phyloP scores from a whole-genome alignment of 1,140 invertebrate genomes.

The Lethrus apterus region DNA sequence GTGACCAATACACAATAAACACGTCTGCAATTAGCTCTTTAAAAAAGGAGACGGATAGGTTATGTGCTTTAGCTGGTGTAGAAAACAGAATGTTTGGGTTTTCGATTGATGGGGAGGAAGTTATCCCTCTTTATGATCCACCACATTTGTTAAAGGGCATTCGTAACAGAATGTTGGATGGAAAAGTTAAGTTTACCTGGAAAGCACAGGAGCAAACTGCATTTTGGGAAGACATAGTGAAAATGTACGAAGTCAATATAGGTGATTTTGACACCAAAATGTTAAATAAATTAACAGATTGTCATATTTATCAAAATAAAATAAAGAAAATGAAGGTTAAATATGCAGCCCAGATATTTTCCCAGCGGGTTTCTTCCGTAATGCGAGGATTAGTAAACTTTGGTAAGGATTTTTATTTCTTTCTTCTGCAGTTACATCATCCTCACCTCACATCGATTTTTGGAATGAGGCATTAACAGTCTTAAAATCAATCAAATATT shows the following conservation, averaged over 20 bases:
- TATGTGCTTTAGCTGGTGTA: too few relatives aligned
- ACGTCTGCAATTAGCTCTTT: too few relatives aligned
- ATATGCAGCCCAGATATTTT: slow-evolving; percentile 15
- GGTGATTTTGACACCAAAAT: slow-evolving; percentile 14
- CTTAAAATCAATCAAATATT: not conserved
- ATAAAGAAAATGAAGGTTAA: slow-evolving; percentile 22
- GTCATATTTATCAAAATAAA: slow-evolving; percentile 10
- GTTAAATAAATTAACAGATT: slow-evolving; percentile 16
- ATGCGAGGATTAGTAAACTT: slow-evolving; percentile 8
- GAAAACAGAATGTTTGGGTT: slow-evolving; percentile 4
- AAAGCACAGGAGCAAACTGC: slow-evolving; percentile 1
- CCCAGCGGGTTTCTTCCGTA: slow-evolving; percentile 7
- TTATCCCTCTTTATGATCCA: slow-evolving; percentile 12
- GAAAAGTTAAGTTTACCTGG: not conserved
- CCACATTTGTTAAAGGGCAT: slow-evolving; percentile 14
- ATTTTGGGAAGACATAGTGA: slow-evolving; percentile 7
- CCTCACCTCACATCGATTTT: not conserved
- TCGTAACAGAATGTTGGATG: slow-evolving; percentile 8
- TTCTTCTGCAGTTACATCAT: not conserved
- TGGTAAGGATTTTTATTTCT: too few relatives aligned
- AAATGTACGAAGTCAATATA: slow-evolving; percentile 10
- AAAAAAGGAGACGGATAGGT: too few relatives aligned
- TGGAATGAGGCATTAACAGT: not conserved
- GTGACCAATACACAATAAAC: too few relatives aligned
- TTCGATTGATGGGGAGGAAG: slow-evolving; percentile 6